These are phyloP conservation scores for Macrotrachela quadricornifera DNA, from an alignment of 1,140 invertebrate genomes.

Conservation along the genomic window DNA sequence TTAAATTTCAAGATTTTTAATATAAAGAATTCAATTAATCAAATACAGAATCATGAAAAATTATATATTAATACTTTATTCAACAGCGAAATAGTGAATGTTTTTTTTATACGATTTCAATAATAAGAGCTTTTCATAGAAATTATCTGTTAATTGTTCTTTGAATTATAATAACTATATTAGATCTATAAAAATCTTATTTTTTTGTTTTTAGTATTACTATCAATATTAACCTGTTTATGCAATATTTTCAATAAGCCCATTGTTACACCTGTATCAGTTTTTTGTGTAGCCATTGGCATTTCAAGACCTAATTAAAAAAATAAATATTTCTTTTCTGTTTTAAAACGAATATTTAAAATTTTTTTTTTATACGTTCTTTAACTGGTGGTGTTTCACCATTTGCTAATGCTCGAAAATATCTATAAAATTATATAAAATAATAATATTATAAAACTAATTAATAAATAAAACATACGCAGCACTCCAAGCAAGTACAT, in stretches of 20 bases:
- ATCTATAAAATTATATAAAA: constrained; percentile 13
- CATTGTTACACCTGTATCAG: constrained; percentile 43
- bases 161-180: too few species aligned
- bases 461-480: constrained; percentile 27
- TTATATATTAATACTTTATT: too few species aligned
- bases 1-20: too few species aligned
- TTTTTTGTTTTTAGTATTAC: background rate
- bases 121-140: too few species aligned
- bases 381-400: constrained; percentile 40
- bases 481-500: constrained; percentile 57
- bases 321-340: too few species aligned
- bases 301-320: constrained; percentile 17
- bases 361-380: constrained; percentile 28
- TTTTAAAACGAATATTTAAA: too few species aligned
- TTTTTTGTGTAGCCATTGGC: constrained; percentile 30
- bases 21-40: too few species aligned
- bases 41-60: too few species aligned
- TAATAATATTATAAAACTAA: background rate
- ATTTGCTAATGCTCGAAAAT: constrained; percentile 28
- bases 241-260: constrained; percentile 52
- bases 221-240: constrained; percentile 38
- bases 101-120: too few species aligned
- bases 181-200: too few species aligned
- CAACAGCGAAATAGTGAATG: too few species aligned
- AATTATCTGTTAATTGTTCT: too few species aligned